Percentiles rank a stretch among this genome's conserved stretches.
Evolutionary conservation across 92 coral and sea anemone species (phyloP).

Genomic region (Actinostola sp.): DNA sequence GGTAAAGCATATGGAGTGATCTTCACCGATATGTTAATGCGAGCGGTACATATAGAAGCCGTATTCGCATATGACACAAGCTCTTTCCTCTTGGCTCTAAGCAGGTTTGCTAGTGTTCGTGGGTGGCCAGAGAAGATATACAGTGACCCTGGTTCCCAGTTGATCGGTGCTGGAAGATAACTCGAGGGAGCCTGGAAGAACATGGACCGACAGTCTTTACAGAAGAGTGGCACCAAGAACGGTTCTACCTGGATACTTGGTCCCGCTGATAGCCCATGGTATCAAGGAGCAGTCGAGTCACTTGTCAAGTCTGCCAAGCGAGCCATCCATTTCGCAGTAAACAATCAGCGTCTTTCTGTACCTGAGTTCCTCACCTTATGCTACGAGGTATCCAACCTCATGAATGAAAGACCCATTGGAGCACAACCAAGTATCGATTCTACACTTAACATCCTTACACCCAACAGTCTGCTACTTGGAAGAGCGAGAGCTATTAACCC

Average conservation of each 20-base stretch:
- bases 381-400: no score
- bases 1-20: conserved; percentile 74
- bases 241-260: conserved; percentile 67
- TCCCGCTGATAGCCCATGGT: conserved; percentile 59
- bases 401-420: no score
- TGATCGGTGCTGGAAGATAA: conserved; percentile 50
- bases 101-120: conserved; percentile 65
- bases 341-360: no score
- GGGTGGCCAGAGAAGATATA: conserved; percentile 69
- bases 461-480: no score
- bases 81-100: conserved; percentile 65
- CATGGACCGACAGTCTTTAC: conserved; percentile 36
- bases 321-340: conserved; percentile 28
- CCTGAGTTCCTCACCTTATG: no score
- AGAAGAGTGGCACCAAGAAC: conserved; percentile 47
- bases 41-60: conserved; percentile 74
- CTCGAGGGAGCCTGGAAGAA: conserved; percentile 63
- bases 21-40: conserved; percentile 58
- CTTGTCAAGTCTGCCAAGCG: conserved; percentile 47
- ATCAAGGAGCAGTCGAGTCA: conserved; percentile 57
- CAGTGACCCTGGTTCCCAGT: conserved; percentile 78
- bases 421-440: no score
- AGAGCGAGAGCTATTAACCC: no score
- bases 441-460: no score
- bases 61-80: conserved; percentile 69